Conservation (phyloP, 2,888 invertebrate genomes). For the Elegia similella region DNA sequence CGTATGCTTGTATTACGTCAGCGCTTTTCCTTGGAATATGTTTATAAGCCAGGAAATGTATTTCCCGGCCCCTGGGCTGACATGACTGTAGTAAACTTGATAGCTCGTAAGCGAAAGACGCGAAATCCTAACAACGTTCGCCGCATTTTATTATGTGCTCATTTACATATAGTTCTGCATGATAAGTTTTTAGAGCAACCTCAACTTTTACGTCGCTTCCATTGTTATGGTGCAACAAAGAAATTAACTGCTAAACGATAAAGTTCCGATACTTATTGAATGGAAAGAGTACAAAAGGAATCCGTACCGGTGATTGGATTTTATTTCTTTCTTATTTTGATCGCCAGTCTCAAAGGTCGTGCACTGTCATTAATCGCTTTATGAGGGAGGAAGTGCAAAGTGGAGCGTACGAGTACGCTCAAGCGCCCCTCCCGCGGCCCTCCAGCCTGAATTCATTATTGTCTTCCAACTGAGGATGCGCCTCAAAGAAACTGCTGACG, state of each 20-base stretch:
- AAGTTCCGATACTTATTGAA: constrained; percentile 29
- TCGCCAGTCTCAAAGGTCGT: constrained; percentile 60
- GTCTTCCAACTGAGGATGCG: constrained; percentile 65
- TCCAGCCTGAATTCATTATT: constrained; percentile 73
- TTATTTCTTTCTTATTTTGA: constrained; percentile 63
- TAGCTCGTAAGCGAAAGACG: constrained; percentile 39
- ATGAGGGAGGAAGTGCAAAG: constrained; percentile 70
- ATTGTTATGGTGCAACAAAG: constrained; percentile 12
- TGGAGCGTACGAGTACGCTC: constrained; percentile 66
- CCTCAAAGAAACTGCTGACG: constrained; percentile 77
- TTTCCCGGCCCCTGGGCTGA: constrained; percentile 43
- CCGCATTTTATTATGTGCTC: constrained; percentile 23
- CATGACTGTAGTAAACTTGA: constrained; percentile 43
- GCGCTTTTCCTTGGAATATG: constrained; percentile 47
- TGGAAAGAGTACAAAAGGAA: constrained; percentile 28
- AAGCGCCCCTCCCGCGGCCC: constrained; percentile 39
- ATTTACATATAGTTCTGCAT: constrained; percentile 17
- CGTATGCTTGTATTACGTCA: constrained; percentile 46
- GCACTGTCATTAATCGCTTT: constrained; percentile 72
- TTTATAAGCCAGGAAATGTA: constrained; percentile 55
- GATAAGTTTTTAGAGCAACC: not conserved
- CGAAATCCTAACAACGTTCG: constrained; percentile 28
- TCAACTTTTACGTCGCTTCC: not conserved
- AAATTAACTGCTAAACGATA: constrained; percentile 17
- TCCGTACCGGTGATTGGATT: constrained; percentile 55